Percentiles rank a stretch among this genome's conserved stretches.
Conservation (phyloP, 2,888 invertebrate genomes). For the Allolobophora icterica region DNA sequence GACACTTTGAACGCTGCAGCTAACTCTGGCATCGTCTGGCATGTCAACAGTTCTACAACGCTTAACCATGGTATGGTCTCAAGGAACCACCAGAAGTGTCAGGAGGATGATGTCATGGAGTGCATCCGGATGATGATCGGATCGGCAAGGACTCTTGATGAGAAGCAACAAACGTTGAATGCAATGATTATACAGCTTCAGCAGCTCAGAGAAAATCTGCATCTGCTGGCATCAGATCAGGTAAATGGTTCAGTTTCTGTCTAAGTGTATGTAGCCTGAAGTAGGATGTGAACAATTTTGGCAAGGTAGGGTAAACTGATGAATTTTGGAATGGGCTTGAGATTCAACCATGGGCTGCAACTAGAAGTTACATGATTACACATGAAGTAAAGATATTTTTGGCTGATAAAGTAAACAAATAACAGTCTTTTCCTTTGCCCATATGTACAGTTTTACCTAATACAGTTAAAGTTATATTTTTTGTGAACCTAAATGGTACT, state of each 20-base stretch:
- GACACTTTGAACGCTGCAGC: not conserved
- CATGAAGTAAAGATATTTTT: too few species aligned
- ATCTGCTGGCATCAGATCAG: not conserved
- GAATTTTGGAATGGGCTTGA: not conserved
- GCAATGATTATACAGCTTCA: constrained; percentile 91
- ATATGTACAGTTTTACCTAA: too few species aligned
- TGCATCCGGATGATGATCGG: constrained; percentile 42
- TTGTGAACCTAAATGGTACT: too few species aligned
- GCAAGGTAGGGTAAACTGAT: not conserved
- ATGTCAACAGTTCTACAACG: not conserved
- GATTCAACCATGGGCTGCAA: not conserved
- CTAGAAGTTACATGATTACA: not conserved
- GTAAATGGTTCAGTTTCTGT: not conserved
- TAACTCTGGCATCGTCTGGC: not conserved
- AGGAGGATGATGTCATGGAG: constrained; percentile 40
- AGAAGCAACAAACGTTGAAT: constrained; percentile 83
- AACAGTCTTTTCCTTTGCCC: too few species aligned
- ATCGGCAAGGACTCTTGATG: constrained; percentile 71
- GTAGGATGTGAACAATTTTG: not conserved
- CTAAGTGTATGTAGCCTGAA: not conserved
- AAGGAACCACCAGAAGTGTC: not conserved
- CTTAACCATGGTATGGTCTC: not conserved
- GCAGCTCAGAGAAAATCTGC: constrained; percentile 47
- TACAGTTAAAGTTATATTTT: too few species aligned
- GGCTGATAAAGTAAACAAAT: too few species aligned